Conservation (phyloP, 1,140 invertebrate genomes). For the Ceratoteleas bidentatus region DNA sequence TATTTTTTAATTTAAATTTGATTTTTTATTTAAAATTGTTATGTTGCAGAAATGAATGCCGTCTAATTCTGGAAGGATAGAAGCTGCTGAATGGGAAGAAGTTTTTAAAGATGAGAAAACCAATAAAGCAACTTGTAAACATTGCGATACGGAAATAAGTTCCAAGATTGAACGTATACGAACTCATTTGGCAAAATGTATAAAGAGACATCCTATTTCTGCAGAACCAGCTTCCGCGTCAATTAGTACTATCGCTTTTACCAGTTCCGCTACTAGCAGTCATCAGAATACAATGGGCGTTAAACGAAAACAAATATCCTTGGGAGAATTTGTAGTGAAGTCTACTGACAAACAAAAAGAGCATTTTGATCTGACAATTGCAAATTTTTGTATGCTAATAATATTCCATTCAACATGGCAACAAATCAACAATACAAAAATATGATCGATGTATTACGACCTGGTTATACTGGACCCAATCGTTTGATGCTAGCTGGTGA, state of each 20-base stretch:
- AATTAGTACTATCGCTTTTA: background rate
- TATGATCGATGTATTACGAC: slow-evolving; percentile 22
- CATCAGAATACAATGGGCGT: background rate
- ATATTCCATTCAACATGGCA: background rate
- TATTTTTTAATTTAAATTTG: no score
- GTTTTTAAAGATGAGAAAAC: slow-evolving; percentile 3
- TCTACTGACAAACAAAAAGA: background rate
- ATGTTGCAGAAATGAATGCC: background rate
- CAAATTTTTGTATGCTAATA: slow-evolving; percentile 22
- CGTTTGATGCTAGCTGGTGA: slow-evolving; percentile 4
- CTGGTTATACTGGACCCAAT: slow-evolving; percentile 10
- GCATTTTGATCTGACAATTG: slow-evolving; percentile 4
- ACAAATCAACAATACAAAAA: slow-evolving; percentile 10
- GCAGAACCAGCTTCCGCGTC: slow-evolving; percentile 1
- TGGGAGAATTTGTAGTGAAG: background rate
- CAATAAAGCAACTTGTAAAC: background rate
- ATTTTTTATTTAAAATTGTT: background rate
- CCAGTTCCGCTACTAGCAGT: background rate
- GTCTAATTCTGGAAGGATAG: slow-evolving; percentile 1
- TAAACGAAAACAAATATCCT: slow-evolving; percentile 7
- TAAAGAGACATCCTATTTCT: background rate
- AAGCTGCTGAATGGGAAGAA: slow-evolving; percentile 3
- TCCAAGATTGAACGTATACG: slow-evolving; percentile 1
- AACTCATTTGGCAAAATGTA: slow-evolving; percentile 4
- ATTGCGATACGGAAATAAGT: slow-evolving; percentile 4